A percentile compares a stretch with the other conserved stretches of the same genome.
phyloP scores from a whole-genome alignment of 2,797 vertebrate genomes.

The Notolabrus celidotus region DNA sequence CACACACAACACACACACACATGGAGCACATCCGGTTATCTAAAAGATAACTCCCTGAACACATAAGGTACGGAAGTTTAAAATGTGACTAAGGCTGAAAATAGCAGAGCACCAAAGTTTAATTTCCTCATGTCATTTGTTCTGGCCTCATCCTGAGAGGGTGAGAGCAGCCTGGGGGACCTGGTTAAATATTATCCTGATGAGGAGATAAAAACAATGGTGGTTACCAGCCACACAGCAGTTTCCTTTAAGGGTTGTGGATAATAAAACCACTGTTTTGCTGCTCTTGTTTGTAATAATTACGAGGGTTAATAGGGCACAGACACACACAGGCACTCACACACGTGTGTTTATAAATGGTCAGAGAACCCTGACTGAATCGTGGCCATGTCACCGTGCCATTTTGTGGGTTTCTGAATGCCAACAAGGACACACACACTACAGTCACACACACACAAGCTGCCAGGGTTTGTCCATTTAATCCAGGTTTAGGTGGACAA shows the following conservation, averaged over 20 bases:
- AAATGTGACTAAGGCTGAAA: slow-evolving; percentile 69
- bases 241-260: slow-evolving; percentile 42
- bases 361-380: slow-evolving; percentile 8
- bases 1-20: neutral
- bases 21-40: slow-evolving; percentile 16
- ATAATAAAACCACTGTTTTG: slow-evolving; percentile 59
- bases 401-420: slow-evolving; percentile 63
- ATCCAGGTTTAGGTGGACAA: slow-evolving; percentile 53
- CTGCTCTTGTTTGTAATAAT: slow-evolving; percentile 57
- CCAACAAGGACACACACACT: slow-evolving; percentile 32
- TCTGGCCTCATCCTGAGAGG: slow-evolving; percentile 60
- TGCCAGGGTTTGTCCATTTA: slow-evolving; percentile 38
- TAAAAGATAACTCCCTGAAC: slow-evolving; percentile 35
- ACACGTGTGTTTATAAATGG: neutral
- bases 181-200: slow-evolving; percentile 70
- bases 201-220: slow-evolving; percentile 16
- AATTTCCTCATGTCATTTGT: slow-evolving; percentile 79
- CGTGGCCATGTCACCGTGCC: slow-evolving; percentile 27
- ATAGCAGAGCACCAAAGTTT: slow-evolving; percentile 68
- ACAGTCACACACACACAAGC: slow-evolving; percentile 13
- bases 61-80: slow-evolving; percentile 48
- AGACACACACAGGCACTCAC: slow-evolving; percentile 1
- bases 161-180: slow-evolving; percentile 53
- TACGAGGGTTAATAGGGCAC: slow-evolving; percentile 47
- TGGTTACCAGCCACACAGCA: slow-evolving; percentile 31